Base-by-base conservation (phyloP, 1,140 invertebrate genomes). In the Camponotus floridanus region DNA sequence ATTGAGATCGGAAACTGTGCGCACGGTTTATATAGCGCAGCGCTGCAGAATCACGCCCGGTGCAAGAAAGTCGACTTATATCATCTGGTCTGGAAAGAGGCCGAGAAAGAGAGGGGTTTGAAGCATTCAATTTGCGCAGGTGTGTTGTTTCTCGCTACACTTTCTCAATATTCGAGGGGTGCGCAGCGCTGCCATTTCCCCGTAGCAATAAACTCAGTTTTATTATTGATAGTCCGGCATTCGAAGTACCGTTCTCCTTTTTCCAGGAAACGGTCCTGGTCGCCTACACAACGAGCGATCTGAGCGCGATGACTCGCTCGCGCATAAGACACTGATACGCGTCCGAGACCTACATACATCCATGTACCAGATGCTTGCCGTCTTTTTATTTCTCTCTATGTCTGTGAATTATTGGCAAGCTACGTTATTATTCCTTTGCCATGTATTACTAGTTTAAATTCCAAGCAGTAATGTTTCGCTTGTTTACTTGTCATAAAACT, bases 101-200 rank as follows among this genome's bases (percentile, higher is more conserved):
- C 55, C n/a, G 55, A 0, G n/a, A 21, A n/a, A 7, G n/a, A 31
- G 31, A 31, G 39, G 39, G 21, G 48, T 74, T 71, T 74, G 80
- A 80, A 78, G 87, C 64, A 80, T 88, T 85, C 89, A 73, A 91
- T 91, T 91, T 71, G 89, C 89, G 87, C 90, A 91, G 87, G 79
- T 87, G 87, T 51, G 48, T 51, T 51, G 48, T 91, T 91, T 86
- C 89, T 26, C 71, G 62, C 39, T 86, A 71, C 26, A 0, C 74
- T 79, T 79, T 80, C 89, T 88, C 87, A 73, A 91, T 90, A 91
- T 90, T 91, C 65, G 65, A 57, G 61, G 48, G 48, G 48, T n/a
- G 36, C 31, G 33, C 15, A 57, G 57, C 31, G n/a, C 11, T 26
- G 57, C 67, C 51, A 76, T 87, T 74, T 71, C 87, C 33, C 18